A percentile compares a stretch with the other conserved stretches of the same genome.
These are phyloP conservation scores for Acrossocheilus fasciatus DNA, from an alignment of 2,797 vertebrate species.

Conservation along the genomic window DNA sequence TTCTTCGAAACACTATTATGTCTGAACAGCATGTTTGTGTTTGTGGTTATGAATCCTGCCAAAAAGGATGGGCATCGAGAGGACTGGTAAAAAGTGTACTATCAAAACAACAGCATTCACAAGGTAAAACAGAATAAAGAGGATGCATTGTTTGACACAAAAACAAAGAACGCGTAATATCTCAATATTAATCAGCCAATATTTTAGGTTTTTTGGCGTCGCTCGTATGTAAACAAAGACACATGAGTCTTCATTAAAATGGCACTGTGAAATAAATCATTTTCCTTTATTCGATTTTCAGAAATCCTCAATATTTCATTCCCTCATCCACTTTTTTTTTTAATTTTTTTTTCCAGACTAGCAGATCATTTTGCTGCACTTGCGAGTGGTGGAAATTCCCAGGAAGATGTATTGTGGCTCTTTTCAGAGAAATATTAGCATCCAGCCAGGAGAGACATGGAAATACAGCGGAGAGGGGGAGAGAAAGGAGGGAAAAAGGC, in stretches of 20 bases:
- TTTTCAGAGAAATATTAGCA: constrained; percentile 79
- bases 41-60: constrained; percentile 46
- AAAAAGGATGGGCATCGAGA: constrained; percentile 21
- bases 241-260: constrained; percentile 65
- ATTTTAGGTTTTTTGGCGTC: neutral
- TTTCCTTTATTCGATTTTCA: constrained; percentile 52
- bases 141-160: constrained; percentile 38
- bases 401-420: constrained; percentile 75
- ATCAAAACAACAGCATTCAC: constrained; percentile 36
- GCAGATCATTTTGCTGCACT: constrained; percentile 73
- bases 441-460: constrained; percentile 65
- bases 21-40: constrained; percentile 46
- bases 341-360: constrained; percentile 62
- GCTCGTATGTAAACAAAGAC: constrained; percentile 14
- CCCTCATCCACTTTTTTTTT: constrained; percentile 69
- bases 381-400: constrained; percentile 73
- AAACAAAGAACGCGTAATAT: constrained; percentile 33
- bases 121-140: constrained; percentile 30
- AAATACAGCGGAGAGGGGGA: constrained; percentile 63
- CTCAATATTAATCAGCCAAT: constrained; percentile 15
- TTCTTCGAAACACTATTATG: constrained; percentile 37
- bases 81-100: constrained; percentile 26
- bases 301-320: constrained; percentile 69
- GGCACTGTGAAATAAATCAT: constrained; percentile 56
- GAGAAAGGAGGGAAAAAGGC: constrained; percentile 50